Percentiles rank a stretch among this genome's conserved stretches.
Evolutionary conservation across 1,140 invertebrate genomes (phyloP).

Genomic region (Calliopsis andreniformis): DNA sequence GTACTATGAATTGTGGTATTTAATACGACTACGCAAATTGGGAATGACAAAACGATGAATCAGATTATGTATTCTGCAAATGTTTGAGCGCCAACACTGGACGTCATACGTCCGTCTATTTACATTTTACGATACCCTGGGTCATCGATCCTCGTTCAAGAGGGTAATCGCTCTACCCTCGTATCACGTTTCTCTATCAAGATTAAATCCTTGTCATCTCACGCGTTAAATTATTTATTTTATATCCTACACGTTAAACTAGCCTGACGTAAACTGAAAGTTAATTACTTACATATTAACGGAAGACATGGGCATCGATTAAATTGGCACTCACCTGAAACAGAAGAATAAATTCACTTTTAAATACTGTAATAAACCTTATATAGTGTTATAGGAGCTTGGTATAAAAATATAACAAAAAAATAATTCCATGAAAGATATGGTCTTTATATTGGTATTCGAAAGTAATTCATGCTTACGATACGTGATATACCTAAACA

Average conservation of each 20-base stretch:
- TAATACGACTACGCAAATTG: no score
- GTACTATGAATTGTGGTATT: no score
- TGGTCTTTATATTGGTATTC: no score
- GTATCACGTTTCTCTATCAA: not conserved
- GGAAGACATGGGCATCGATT: not conserved
- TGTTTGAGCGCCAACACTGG: no score
- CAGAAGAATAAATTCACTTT: slow-evolving; percentile 23
- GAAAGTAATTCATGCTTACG: no score
- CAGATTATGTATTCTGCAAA: no score
- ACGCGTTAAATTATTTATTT: not conserved
- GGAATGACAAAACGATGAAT: no score
- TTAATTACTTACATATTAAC: slow-evolving; percentile 46
- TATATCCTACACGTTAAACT: no score
- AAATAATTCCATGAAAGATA: no score
- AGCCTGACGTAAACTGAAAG: not conserved
- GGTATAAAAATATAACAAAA: not conserved
- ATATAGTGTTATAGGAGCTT: no score
- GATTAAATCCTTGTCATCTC: not conserved
- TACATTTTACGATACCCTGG: not conserved
- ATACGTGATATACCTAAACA: no score
- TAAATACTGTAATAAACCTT: not conserved
- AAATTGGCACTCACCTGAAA: slow-evolving; percentile 58
- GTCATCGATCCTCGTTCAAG: slow-evolving; percentile 3
- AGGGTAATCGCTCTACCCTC: not conserved
- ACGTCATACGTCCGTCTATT: not conserved